A percentile compares a stretch with the other conserved stretches of the same genome.
Evolutionary conservation across 1,140 invertebrate genomes (phyloP).

Genomic region (Marisa cornuarietis): DNA sequence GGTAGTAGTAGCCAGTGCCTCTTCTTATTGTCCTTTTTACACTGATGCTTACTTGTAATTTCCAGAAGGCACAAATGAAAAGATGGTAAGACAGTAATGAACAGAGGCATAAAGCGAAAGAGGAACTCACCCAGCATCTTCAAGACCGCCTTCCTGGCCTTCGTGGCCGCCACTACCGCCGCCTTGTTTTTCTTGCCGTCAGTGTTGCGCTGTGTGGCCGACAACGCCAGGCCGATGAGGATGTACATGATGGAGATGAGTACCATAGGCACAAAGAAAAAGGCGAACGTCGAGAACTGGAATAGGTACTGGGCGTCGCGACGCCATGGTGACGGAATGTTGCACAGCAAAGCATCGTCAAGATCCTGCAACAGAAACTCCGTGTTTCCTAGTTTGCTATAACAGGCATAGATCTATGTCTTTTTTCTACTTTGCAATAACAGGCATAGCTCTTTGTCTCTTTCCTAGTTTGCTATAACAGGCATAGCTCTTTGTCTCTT

Average conservation of each 20-base stretch:
- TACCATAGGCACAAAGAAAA: slow-evolving; percentile 64
- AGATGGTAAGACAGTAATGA: background rate
- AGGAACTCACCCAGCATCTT: slow-evolving; percentile 61
- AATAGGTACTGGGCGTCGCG: slow-evolving; percentile 42
- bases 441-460: too few species aligned
- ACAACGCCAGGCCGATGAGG: slow-evolving; percentile 59
- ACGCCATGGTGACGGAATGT: slow-evolving; percentile 39
- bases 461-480: too few species aligned
- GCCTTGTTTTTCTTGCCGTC: slow-evolving; percentile 36
- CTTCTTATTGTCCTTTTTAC: too few species aligned
- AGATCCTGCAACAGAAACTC: slow-evolving; percentile 5
- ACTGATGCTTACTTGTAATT: too few species aligned
- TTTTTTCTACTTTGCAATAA: too few species aligned
- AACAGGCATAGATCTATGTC: too few species aligned
- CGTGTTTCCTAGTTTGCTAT: too few species aligned
- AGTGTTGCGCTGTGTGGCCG: slow-evolving; percentile 28
- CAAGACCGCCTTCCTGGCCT: slow-evolving; percentile 58
- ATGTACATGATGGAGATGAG: slow-evolving; percentile 62
- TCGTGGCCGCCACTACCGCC: slow-evolving; percentile 37
- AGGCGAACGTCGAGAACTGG: slow-evolving; percentile 58
- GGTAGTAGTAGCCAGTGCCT: too few species aligned
- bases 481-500: too few species aligned
- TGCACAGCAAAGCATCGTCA: slow-evolving; percentile 35
- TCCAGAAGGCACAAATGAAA: too few species aligned
- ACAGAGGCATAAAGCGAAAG: background rate